phyloP scores from a whole-genome alignment of 2,113 vertebrate genomes.

The Carettochelys insculpta region DNA sequence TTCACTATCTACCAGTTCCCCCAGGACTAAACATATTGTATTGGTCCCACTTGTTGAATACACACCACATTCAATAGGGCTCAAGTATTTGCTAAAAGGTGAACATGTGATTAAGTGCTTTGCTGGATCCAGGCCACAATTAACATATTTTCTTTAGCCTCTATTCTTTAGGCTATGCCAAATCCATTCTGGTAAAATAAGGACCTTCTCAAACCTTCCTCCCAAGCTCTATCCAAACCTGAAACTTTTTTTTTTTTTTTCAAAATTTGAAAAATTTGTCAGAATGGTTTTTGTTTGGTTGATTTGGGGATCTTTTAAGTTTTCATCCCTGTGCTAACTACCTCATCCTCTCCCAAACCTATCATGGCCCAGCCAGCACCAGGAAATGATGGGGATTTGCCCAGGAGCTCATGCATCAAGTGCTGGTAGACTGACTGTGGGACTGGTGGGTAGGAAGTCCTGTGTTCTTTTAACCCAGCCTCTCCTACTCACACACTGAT shows the following conservation, averaged over 20 bases:
- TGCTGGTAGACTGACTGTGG: neutral
- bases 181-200: neutral
- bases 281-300: neutral
- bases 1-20: neutral
- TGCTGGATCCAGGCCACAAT: neutral
- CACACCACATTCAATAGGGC: neutral
- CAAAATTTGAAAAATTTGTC: rapidly evolving
- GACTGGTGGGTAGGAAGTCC: neutral
- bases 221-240: neutral
- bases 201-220: neutral
- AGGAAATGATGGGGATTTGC: neutral
- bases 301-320: neutral
- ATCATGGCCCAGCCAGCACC: neutral
- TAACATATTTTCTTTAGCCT: rapidly evolving
- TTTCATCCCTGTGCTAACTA: neutral
- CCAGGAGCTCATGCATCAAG: neutral
- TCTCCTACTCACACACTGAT: neutral
- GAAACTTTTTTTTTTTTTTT: neutral
- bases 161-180: neutral
- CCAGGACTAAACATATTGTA: neutral
- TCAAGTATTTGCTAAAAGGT: neutral
- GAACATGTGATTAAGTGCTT: neutral
- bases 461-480: neutral
- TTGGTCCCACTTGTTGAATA: neutral
- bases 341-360: neutral